Evolutionary conservation across 1,140 invertebrate genomes (phyloP).

Genomic region (Drosophila repleta): DNA sequence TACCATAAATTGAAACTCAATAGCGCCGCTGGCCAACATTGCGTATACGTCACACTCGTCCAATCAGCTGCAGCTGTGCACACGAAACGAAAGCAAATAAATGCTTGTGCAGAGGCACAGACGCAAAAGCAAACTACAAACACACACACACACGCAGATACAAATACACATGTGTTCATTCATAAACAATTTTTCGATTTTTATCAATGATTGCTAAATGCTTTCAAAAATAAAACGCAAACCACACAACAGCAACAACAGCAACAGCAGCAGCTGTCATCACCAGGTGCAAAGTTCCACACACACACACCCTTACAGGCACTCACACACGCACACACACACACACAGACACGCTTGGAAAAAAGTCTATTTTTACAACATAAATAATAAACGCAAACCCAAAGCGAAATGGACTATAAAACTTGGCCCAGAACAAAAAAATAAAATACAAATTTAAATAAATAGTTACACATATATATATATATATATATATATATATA

Average conservation of each 20-base stretch:
- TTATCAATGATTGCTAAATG: conserved; percentile 82
- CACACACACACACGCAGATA: conserved; percentile 1
- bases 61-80: conserved; percentile 71
- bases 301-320: neutral
- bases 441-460: neutral
- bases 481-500: neutral
- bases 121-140: conserved; percentile 1
- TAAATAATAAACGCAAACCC: conserved; percentile 25
- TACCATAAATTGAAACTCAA: conserved; percentile 32
- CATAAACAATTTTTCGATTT: conserved; percentile 78
- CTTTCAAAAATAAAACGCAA: conserved; percentile 67
- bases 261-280: conserved; percentile 25
- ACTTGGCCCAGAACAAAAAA: neutral
- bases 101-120: neutral
- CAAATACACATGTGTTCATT: conserved; percentile 53
- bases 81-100: conserved; percentile 25
- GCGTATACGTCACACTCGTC: conserved; percentile 69
- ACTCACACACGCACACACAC: neutral
- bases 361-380: conserved; percentile 42
- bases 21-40: conserved; percentile 38
- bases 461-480: neutral
- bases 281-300: conserved; percentile 40
- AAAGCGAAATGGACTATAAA: neutral
- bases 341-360: conserved; percentile 25
- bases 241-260: conserved; percentile 34